Base-by-base conservation (phyloP, 2,113 vertebrate genomes). In the Felis chaus region DNA sequence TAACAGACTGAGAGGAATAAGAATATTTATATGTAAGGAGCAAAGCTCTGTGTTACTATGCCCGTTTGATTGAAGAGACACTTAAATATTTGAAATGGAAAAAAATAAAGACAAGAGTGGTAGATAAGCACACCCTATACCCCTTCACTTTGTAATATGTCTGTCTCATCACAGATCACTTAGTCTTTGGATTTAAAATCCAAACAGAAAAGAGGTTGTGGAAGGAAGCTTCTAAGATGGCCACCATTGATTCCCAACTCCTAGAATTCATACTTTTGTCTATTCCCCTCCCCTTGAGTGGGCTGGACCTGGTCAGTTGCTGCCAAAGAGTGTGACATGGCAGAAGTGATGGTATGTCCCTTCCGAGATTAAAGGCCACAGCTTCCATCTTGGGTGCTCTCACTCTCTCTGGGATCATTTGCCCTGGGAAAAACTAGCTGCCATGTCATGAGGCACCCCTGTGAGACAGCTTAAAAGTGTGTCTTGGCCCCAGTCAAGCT, bases 141-240 rank as follows among this genome's bases (percentile, higher is more conserved):
- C 45, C 5, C 8, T 4, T n/a, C 16, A 45, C 55, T 83, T 84
- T 93, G 15, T 84, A 82, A 83, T 33, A 25, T n/a, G 7, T 55
- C 45, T 79, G 13, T 68, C 33, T 79, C 39, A 27, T 94, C n/a
- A 88, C 55, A 96, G 50, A 63, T 91, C n/a, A 36, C 33, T 66
- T 93, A 39, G 33, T 89, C 65, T 91, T 83, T 89, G 87, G 9
- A 81, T 89, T 95, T 91, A 66, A 92, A 91, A 88, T 68, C 57
- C 69, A 81, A 91, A 63, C 31, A 85, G 85, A 55, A 80, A 73
- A 84, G 71, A 63, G 5, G 39, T 55, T 36, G 4, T 50, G 48
- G 41, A 16, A 81, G 45, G 33, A 33, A 71, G 15, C 66, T 39
- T 74, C 19, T 91, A n/a, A 66, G 73, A 50, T 80, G 78, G 7